Evolutionary conservation across 2,888 invertebrate genomes (phyloP).

Genomic region (Ypsolopha scabrella): DNA sequence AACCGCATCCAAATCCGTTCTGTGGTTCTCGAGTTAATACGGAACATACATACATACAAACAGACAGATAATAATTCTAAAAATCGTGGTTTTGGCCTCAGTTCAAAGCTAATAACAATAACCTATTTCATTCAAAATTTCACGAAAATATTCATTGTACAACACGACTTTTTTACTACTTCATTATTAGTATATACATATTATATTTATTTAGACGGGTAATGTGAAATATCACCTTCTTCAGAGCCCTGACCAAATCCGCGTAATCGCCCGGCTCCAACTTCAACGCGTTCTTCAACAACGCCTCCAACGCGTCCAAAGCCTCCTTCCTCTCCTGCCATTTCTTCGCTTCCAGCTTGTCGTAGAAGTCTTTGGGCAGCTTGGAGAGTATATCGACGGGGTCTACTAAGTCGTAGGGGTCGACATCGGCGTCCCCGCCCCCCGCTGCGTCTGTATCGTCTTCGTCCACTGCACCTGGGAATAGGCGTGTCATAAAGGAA

Average conservation of each 20-base stretch:
- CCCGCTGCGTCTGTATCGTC: conserved; percentile 72
- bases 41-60: no score
- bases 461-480: conserved; percentile 49
- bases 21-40: no score
- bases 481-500: neutral
- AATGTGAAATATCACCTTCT: no score
- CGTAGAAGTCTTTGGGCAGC: conserved; percentile 95
- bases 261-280: conserved; percentile 94
- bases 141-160: no score
- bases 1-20: no score
- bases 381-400: conserved; percentile 94
- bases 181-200: no score
- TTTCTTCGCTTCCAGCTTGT: conserved; percentile 93
- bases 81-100: no score
- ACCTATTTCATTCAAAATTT: no score
- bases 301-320: conserved; percentile 82
- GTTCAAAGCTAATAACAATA: no score
- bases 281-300: conserved; percentile 84
- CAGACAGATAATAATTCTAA: no score
- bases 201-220: no score
- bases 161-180: no score
- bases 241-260: conserved; percentile 86
- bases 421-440: conserved; percentile 77
- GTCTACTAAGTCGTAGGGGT: conserved; percentile 91
- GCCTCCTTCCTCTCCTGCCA: conserved; percentile 98